Base-by-base conservation (phyloP, 2,113 vertebrate species). In the Setophaga kirtlandii region DNA sequence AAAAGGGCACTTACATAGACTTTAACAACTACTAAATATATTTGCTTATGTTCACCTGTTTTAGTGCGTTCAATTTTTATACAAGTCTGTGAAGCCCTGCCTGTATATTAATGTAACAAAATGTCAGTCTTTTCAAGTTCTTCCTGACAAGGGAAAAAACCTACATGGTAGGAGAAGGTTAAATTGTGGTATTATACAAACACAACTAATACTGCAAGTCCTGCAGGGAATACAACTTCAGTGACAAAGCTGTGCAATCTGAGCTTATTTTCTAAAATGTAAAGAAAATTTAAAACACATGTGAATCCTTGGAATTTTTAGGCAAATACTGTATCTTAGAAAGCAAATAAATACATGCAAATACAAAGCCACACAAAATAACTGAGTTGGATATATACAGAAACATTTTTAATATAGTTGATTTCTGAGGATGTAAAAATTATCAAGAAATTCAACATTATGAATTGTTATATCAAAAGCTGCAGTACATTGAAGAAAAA, bases 81-180 rank as follows among this genome's bases (percentile, higher is more conserved):
- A 68, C 9, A 41, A 82, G 70, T 27, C 27, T 69, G 49, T 47
- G 62, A 35, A 85, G 16, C 42, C 35, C 25, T 65, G 55, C 47
- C 42, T 60, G 41, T n/a, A 17, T 79, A 49, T 37, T 59, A 87
- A 81, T 41, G 25, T 18, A 79, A 86, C 20, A 86, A 78, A 50
- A 81, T 55, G 46, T 82, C 10, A 73, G 41, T 56, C 78, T 87
- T 87, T 87, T 70, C 77, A 91, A 94, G 80, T 93, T 97, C 59
- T 64, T 91, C 83, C 79, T 85, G 80, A 70, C 39, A 87, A 85
- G 44, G 9, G 15, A 85, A 60, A 81, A 87, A 92, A 59, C 3
- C 27, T 47, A 8, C 1, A 0, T 70, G 24, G 20, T 11, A 77
- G 39, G 44, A 78, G 97, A 96, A 94, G 78, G 79, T 88, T 91